Conservation (phyloP, 2,888 invertebrate species). For the Rugalucina vietnamica region DNA sequence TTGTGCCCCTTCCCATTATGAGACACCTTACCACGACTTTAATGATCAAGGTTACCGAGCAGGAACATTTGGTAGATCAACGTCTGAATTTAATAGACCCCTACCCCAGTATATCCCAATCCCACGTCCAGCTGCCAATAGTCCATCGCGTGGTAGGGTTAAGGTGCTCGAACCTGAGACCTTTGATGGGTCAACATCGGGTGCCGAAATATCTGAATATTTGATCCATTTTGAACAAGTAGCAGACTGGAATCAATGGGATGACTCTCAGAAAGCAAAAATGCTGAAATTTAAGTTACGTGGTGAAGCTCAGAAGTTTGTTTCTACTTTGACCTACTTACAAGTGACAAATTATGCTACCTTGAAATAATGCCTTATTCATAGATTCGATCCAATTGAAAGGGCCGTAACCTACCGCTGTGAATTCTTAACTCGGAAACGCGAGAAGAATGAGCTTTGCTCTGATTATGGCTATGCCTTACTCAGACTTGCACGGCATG, state of each 20-base stretch:
- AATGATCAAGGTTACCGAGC: too few relatives aligned
- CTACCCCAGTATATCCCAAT: too few relatives aligned
- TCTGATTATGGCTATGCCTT: slow-evolving; percentile 38
- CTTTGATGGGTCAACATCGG: not conserved
- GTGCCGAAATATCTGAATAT: not conserved
- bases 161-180: not conserved
- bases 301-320: not conserved
- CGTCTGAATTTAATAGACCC: too few relatives aligned
- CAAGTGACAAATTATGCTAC: not conserved
- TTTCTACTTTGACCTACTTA: not conserved
- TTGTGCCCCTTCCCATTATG: too few relatives aligned
- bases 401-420: slow-evolving; percentile 22
- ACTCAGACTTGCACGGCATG: slow-evolving; percentile 14
- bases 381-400: slow-evolving; percentile 31
- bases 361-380: slow-evolving; percentile 5
- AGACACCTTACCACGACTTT: too few relatives aligned
- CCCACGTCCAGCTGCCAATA: too few relatives aligned
- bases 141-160: too few relatives aligned
- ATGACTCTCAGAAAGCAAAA: not conserved
- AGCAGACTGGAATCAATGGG: not conserved
- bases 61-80: too few relatives aligned
- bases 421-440: slow-evolving; percentile 33
- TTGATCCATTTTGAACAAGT: not conserved
- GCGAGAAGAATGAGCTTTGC: not conserved
- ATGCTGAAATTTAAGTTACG: not conserved